Base-by-base conservation (phyloP, 2,113 vertebrate genomes). In the Puma concolor region DNA sequence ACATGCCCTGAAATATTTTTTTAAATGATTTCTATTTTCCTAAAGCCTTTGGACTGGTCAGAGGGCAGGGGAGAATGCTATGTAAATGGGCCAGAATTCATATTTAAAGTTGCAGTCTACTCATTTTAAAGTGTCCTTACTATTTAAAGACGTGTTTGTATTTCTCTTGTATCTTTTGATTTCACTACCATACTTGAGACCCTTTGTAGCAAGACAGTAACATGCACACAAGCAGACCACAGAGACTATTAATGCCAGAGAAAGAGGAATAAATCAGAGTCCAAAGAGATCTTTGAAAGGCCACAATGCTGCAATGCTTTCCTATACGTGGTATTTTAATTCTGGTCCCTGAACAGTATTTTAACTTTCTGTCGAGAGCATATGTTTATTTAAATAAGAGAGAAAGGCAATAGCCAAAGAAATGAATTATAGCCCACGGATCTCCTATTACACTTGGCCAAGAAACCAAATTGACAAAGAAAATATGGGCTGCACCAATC, bases 11-110 rank as follows among this genome's bases (percentile, higher is more conserved):
- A 77, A 77, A 76, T 81, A 17, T 57, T n/a, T 64, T 7, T 63
- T 64, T 33, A 84, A 94, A 82, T 69, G 10, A 3, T 84, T 97
- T 89, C n/a, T 94, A 81, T 90, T 90, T 92, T 84, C 94, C 44
- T 38, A 81, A 92, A 95, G 80, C 6, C 48, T 95, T 48, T 48
- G 80, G 44, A 77, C 50, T 48, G 15, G 3, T 50, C 38, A 81
- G 25, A 88, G 38, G 14, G 31, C 48, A 92, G n/a, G n/a, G 86
- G 79, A 92, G 36, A 89, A 89, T 50, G 64, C 21, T 54, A 31
- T 81, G 31, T 57, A 88, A 88, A 60, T 38, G 29, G 72, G 92
- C 15, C 79, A 82, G 66, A 94, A 79, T 85, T 89, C 88, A 17
- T n/a, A 19, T 83, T 64, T 41, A 72, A 77, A 81, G 52, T 38